Base-by-base conservation (phyloP, 2,797 vertebrate species). In the Myotis findleyi region DNA sequence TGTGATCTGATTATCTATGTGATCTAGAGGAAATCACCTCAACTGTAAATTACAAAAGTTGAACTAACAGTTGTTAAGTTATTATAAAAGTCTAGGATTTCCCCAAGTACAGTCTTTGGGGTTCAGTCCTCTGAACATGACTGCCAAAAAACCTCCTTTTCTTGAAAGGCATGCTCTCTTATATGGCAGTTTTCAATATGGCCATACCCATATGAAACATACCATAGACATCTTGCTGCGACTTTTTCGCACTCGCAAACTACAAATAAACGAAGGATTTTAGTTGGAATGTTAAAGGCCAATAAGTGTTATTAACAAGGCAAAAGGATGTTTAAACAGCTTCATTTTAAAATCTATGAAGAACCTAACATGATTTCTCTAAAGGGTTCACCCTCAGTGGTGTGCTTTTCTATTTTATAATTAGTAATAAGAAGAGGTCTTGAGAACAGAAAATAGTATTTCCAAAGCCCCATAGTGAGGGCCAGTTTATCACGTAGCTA, bases 401-500 rank as follows among this genome's bases (percentile, higher is more conserved):
- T 55, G 30, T 81, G 53, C 30, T 94, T 95, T 94, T 89, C 51
- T 21, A n/a, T 66, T 94, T 95, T 81, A 89, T 97, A 96, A 89
- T 93, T 81, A 95, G 75, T 79, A 87, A 84, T 55, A 85, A 87
- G 85, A 85, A 93, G 71, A 93, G 44, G 30, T 87, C 59, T 89
- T 44, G 9, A 94, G 68, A 41, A 96, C 83, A 89, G 62, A 97
- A 92, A 95, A 91, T 27, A 96, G 68, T 49, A 89, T 96, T 89
- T 93, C 38, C 69, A 66, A 89, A 96, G 92, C 36, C n/a, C 18
- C 41, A 47, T 16, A 81, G 51, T 80, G 66, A 80, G 47, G 75
- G 75, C 80, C 76, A 91, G 76, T 95, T 96, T 97, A 95, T 92
- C 95, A 95, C 92, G 68, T 91, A 87, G 80, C 72, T 85, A 83